These are phyloP conservation scores for Charadrius vociferus DNA, from an alignment of 2,113 vertebrate genomes.

Conservation along the genomic window DNA sequence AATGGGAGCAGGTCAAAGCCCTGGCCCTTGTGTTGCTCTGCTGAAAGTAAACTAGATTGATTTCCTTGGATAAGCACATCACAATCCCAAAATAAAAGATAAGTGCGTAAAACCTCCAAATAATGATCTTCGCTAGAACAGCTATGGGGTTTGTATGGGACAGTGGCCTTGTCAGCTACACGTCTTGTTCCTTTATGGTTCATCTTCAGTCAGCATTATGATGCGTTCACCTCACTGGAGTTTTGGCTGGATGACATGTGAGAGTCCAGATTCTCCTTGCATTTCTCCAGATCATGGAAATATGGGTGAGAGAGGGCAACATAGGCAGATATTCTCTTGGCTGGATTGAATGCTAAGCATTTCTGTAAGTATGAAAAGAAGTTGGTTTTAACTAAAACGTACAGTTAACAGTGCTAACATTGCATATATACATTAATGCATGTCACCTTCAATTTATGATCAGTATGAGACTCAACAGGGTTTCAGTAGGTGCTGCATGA, in stretches of 20 bases:
- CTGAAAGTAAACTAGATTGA: conserved; percentile 71
- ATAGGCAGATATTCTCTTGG: conserved; percentile 94
- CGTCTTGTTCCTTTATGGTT: conserved; percentile 17
- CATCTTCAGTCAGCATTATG: conserved; percentile 74
- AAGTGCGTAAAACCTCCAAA: conserved; percentile 55
- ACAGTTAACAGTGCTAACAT: background rate
- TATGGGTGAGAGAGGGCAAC: conserved; percentile 93
- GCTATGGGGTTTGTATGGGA: conserved; percentile 13
- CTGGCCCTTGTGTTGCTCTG: conserved; percentile 82
- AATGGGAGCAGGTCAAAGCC: conserved; percentile 60
- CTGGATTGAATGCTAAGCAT: conserved; percentile 93
- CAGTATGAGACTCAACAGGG: background rate
- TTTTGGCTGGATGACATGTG: conserved; percentile 87
- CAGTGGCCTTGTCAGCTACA: conserved; percentile 47
- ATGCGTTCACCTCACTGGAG: conserved; percentile 86
- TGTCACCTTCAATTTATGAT: background rate
- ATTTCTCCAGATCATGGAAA: conserved; percentile 92
- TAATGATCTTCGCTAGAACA: conserved; percentile 32
- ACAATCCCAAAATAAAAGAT: conserved; percentile 46
- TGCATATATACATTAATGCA: background rate
- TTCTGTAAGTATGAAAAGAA: conserved; percentile 80
- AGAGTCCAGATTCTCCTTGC: conserved; percentile 86
- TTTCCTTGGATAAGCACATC: conserved; percentile 69
- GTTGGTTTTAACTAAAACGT: background rate
- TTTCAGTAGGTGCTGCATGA: background rate